Percentiles rank a stretch among this genome's conserved stretches.
phyloP scores from a whole-genome alignment of 2,797 vertebrate species.

The Xiphophorus birchmanni region DNA sequence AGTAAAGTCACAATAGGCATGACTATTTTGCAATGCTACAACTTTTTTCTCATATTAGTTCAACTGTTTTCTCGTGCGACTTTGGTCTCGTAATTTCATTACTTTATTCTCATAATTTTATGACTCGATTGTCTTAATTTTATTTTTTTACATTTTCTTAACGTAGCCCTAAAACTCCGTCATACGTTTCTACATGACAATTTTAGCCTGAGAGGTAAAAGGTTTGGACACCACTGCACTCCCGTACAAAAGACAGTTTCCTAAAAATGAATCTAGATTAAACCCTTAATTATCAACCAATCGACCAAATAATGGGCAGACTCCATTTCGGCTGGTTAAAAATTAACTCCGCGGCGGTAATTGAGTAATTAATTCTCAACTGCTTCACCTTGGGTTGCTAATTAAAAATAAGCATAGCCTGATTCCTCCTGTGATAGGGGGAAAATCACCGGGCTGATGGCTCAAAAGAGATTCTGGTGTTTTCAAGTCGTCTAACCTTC shows the following conservation, averaged over 20 bases:
- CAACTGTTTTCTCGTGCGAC: too few relatives aligned
- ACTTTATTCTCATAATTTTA: too few relatives aligned
- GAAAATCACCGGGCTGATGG: constrained; percentile 27
- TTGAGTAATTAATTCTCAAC: constrained; percentile 98
- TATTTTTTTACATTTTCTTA: too few relatives aligned
- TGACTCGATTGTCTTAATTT: too few relatives aligned
- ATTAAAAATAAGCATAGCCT: constrained; percentile 98
- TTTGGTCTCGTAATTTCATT: too few relatives aligned
- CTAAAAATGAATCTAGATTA: constrained; percentile 95
- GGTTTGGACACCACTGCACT: constrained; percentile 75
- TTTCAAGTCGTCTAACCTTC: constrained; percentile 15
- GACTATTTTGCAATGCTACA: too few relatives aligned
- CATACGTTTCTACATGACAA: too few relatives aligned
- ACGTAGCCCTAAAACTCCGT: too few relatives aligned
- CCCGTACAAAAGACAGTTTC: constrained; percentile 89
- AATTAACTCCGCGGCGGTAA: constrained; percentile 95
- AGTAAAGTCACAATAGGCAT: too few relatives aligned
- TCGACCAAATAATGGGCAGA: constrained; percentile 93
- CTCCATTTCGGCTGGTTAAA: constrained; percentile 98
- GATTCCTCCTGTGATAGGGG: constrained; percentile 85
- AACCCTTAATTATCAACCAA: constrained; percentile 98
- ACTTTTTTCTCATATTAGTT: too few relatives aligned
- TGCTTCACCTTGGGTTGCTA: constrained; percentile 96
- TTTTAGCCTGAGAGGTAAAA: background rate
- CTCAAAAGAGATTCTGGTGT: constrained; percentile 29